Base-by-base conservation (phyloP, 2,888 invertebrate genomes). In the Trissolcus japonicus region DNA sequence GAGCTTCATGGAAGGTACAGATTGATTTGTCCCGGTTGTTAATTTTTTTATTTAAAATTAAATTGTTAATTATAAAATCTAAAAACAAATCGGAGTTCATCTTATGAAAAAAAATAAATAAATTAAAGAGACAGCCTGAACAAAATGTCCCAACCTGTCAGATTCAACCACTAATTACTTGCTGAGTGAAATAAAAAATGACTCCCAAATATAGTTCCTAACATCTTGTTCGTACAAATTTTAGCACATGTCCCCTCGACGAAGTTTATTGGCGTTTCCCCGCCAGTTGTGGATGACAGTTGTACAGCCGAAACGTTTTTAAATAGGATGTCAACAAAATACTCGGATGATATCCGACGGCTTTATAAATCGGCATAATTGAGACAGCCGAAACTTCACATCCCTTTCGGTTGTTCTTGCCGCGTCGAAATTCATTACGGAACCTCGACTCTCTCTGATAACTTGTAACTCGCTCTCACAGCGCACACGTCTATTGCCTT, bases 351-450 rank as follows among this genome's bases (percentile, higher is more conserved):
- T 25, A 25, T 25, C 50, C 14, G 11, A 17, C 11, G 51, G 19
- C 17, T 51, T 16, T 51, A 17, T 79, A 79, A 81, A 81, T 81
- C 82, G 81, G 79, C 79, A 79, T 80, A 81, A 82, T 80, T 82
- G 82, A 76, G 51, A 51, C 17, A 9, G 17, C 14, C 46, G 14
- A 51, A 19, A 19, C 19, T 17, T 19, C 76, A 73, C 80, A 79
- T 81, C 81, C 76, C 79, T 79, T 79, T 79, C 79, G 76, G 43
- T 35, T 51, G 14, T 25, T 2, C 25, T 25, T 19, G 11, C 21
- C 19, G 16, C n/a, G 62, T 62, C 50, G 40, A 43, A 61, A 71
- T 40, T 67, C 51, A 54, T 51, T 51, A 19, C 14, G 16, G 14
- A 48, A 48, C 14, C 21, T 13, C 29, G 46, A 9, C n/a, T n/a